Evolutionary conservation across 2,113 vertebrate genomes (phyloP), one percentile per base, ranked within the genome.

Genomic region (Stegastes partitus): DNA sequence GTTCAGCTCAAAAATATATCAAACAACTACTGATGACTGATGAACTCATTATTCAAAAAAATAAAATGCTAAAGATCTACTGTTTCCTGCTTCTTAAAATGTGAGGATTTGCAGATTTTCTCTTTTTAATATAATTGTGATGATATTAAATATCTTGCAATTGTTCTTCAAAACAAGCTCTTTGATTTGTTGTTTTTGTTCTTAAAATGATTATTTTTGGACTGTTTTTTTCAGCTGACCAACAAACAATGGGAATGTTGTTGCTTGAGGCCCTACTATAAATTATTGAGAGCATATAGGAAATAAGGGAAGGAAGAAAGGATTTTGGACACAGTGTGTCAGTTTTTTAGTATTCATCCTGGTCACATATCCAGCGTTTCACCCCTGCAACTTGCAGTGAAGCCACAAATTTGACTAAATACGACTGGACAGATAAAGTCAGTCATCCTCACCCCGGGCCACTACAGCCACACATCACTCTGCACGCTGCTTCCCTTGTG

Each of bases 391-490:
- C 56, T 42, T 72, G 55, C 62, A 74, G 18, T 56, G 23, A 28
- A 73, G 44, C 68, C 59, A 65, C 44, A 80, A 49, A 67, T 73
- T 16, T 73, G 54, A 55, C 21, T 39, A 83, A 73, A 84, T 57
- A 67, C 8, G 58, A 78, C 57, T 22, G 22, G 77, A 83, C 80
- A 77, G 37, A 47, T 68, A 56, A 71, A 85, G 68, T 67, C 44
- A 71, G 63, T 66, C 71, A 55, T 79, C 83, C 57, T 51, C 16
- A 76, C 82, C 81, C 72, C 34, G 8, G 53, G 58, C 74, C 18
- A 37, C 25, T 19, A 14, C 50, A 59, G 45, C 63, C 55, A 68
- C 76, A 71, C 42, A 65, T 70, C 31, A 64, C 65, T 68, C 61
- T 51, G 59, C 71, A 49, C 73, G 73, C 74, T 68, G 68, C 57